Evolutionary conservation across 2,888 invertebrate species (phyloP).

Genomic region (Clivina fossor): DNA sequence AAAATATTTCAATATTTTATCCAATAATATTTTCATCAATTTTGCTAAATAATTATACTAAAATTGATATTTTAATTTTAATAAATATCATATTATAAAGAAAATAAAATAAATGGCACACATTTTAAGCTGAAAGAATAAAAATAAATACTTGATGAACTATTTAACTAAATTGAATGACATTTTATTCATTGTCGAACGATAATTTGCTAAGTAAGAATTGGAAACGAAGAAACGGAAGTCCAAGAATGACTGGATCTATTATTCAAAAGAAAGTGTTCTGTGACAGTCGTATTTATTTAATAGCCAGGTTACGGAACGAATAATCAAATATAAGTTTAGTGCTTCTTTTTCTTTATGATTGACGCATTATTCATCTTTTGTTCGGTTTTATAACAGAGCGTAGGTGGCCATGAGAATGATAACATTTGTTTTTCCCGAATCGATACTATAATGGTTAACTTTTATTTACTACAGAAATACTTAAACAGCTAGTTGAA

Average conservation of each 20-base stretch:
- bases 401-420: background rate
- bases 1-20: no score
- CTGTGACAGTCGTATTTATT: background rate
- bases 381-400: background rate
- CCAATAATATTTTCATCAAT: no score
- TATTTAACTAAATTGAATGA: background rate
- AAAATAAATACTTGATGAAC: background rate
- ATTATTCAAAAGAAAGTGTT: background rate
- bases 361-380: slow-evolving; percentile 2
- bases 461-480: no score
- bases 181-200: background rate
- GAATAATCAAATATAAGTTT: background rate
- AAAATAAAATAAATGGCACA: no score
- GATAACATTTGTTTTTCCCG: background rate
- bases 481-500: no score
- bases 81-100: no score
- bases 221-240: background rate
- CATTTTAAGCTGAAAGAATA: no score
- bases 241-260: background rate
- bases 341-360: background rate
- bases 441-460: no score
- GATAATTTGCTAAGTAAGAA: background rate
- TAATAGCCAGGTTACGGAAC: background rate
- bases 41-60: no score
- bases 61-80: no score